These are phyloP conservation scores for Shinisaurus crocodilurus DNA, from an alignment of 2,113 vertebrate genomes.

Conservation along the genomic window DNA sequence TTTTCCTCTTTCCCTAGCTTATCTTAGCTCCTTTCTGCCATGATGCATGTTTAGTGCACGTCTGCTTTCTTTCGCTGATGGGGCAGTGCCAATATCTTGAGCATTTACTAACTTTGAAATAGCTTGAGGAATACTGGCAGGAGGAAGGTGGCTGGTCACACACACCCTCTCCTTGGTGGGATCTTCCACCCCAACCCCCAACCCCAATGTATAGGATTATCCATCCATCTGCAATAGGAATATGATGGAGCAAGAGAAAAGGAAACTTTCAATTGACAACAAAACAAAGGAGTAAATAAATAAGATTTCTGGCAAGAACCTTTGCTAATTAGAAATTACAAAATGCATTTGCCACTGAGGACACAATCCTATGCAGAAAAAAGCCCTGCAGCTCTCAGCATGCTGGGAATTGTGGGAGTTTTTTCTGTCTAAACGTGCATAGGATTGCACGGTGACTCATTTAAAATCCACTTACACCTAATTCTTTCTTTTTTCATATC, in stretches of 20 bases:
- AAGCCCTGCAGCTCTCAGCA: no score
- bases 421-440: no score
- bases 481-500: constrained; percentile 60
- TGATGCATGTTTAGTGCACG: no score
- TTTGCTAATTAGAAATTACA: constrained; percentile 63
- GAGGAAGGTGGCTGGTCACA: not conserved
- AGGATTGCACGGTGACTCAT: no score
- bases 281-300: constrained; percentile 32
- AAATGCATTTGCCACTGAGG: constrained; percentile 62
- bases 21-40: not conserved
- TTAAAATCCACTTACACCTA: constrained; percentile 70
- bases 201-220: not conserved
- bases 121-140: not conserved
- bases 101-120: not conserved
- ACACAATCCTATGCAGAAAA: no score
- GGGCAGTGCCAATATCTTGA: not conserved
- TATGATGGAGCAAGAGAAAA: not conserved
- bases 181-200: no score
- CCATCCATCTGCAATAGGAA: not conserved
- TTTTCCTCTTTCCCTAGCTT: not conserved
- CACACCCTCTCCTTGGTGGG: not conserved
- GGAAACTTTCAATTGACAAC: constrained; percentile 40
- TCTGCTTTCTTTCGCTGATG: not conserved
- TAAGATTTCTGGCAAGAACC: constrained; percentile 38
- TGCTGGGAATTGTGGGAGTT: no score